Evolutionary conservation across 1,140 invertebrate species (phyloP).

Genomic region (Megalopta genalis): DNA sequence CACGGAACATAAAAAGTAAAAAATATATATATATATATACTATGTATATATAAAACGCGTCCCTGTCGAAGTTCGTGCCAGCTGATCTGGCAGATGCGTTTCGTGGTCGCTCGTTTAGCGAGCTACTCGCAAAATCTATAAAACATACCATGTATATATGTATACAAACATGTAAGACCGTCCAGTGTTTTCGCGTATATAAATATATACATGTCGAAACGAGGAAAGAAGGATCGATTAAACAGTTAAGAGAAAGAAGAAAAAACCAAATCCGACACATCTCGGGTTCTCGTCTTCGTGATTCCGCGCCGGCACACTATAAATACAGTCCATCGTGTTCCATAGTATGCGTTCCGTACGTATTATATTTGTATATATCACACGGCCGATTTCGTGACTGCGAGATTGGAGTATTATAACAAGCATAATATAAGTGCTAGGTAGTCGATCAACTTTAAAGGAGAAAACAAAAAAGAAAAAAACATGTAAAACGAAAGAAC

Average conservation of each 20-base stretch:
- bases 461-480: constrained; percentile 7
- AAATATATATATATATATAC: constrained; percentile 55
- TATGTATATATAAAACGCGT: constrained; percentile 34
- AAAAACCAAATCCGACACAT: constrained; percentile 52
- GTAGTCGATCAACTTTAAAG: constrained; percentile 45
- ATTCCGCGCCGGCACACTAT: constrained; percentile 32
- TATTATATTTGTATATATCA: constrained; percentile 49
- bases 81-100: too few relatives aligned
- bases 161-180: too few relatives aligned
- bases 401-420: constrained; percentile 67
- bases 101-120: too few relatives aligned
- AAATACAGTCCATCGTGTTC: constrained; percentile 45
- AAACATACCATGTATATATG: too few relatives aligned
- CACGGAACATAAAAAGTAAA: constrained; percentile 57
- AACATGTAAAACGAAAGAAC: neutral
- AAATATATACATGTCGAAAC: too few relatives aligned
- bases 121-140: too few relatives aligned
- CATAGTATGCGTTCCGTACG: neutral
- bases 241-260: constrained; percentile 7
- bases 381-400: constrained; percentile 76
- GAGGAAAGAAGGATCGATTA: constrained; percentile 1
- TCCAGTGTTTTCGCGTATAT: too few relatives aligned
- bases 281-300: neutral
- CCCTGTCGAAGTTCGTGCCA: too few relatives aligned
- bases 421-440: constrained; percentile 61